phyloP scores from a whole-genome alignment of 2,888 invertebrate species.

The Rotaria socialis region DNA sequence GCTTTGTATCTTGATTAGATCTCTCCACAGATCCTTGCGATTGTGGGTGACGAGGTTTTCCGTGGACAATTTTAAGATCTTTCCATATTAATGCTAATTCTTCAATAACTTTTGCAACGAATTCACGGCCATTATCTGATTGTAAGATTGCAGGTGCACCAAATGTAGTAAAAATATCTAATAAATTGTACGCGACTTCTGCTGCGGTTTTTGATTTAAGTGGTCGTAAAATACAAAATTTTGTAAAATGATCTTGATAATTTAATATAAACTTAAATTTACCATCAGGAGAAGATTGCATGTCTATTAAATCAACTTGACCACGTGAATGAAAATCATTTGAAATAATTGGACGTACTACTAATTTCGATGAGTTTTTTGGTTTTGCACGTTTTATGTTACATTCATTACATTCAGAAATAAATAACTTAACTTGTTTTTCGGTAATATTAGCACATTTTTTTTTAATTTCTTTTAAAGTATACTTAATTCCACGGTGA shows the following conservation, averaged over 20 bases:
- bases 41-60: conserved; percentile 36
- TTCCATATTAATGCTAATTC: conserved; percentile 31
- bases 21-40: conserved; percentile 40
- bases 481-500: conserved; percentile 28
- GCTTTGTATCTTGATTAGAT: conserved; percentile 33
- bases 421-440: not conserved
- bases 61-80: conserved; percentile 32
- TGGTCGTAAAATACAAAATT: conserved; percentile 47
- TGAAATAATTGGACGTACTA: conserved; percentile 20
- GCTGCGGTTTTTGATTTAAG: conserved; percentile 48
- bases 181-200: conserved; percentile 43
- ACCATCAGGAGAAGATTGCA: conserved; percentile 48
- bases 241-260: conserved; percentile 49
- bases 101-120: conserved; percentile 21
- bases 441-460: not conserved
- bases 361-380: not conserved
- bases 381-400: not conserved
- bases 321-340: conserved; percentile 40
- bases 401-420: not conserved
- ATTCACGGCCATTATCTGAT: conserved; percentile 40
- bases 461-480: not conserved
- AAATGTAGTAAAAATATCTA: conserved; percentile 46
- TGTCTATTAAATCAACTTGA: conserved; percentile 49
- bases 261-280: conserved; percentile 49
- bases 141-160: conserved; percentile 44